phyloP scores from a whole-genome alignment of 2,797 vertebrate genomes.

The Cephalopachus bancanus region DNA sequence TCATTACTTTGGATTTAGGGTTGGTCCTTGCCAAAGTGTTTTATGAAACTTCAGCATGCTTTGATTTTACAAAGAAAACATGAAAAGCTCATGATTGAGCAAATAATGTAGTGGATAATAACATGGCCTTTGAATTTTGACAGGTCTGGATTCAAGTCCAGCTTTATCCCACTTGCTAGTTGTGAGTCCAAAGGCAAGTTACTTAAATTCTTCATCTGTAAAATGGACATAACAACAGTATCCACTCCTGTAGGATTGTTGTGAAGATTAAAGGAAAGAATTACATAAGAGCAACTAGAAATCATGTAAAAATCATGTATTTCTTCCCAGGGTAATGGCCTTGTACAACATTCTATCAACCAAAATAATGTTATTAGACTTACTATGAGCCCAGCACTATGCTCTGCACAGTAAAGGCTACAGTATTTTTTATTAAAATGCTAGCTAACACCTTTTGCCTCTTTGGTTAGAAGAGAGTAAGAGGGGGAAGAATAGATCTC shows the following conservation, averaged over 20 bases:
- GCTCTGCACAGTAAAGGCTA: not conserved
- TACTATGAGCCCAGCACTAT: too few species aligned
- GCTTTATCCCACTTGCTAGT: not conserved
- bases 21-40: not conserved
- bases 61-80: slow-evolving; percentile 60
- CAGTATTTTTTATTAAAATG: not conserved
- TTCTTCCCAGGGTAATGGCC: not conserved
- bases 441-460: not conserved
- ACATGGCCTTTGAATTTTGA: not conserved
- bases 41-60: not conserved
- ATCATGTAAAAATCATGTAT: slow-evolving; percentile 36
- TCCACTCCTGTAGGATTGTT: not conserved
- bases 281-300: not conserved
- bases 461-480: slow-evolving; percentile 13
- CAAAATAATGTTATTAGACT: not conserved
- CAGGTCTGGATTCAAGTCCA: not conserved
- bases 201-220: not conserved
- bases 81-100: slow-evolving; percentile 4
- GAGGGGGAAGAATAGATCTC: not conserved
- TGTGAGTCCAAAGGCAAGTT: not conserved
- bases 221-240: not conserved
- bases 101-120: not conserved
- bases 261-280: not conserved
- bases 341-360: not conserved
- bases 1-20: not conserved